These are phyloP conservation scores for Beaufortia kweichowensis DNA, from an alignment of 2,113 vertebrate species.

Conservation along the genomic window DNA sequence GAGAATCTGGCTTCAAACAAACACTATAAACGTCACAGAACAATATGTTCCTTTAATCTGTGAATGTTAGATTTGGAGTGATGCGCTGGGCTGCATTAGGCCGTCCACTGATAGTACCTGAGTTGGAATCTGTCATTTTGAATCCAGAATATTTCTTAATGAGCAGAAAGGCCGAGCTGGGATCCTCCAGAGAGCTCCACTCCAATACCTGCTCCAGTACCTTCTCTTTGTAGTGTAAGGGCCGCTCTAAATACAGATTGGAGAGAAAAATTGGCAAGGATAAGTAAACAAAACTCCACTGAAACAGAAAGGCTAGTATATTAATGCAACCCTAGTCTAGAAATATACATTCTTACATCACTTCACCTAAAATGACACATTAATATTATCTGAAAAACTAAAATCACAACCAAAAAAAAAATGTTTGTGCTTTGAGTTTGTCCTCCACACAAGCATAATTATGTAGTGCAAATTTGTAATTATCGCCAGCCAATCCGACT, in stretches of 20 bases:
- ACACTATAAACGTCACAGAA: neutral
- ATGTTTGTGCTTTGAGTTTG: constrained; percentile 53
- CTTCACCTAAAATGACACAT: constrained; percentile 34
- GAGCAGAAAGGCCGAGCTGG: constrained; percentile 86
- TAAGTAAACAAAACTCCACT: neutral
- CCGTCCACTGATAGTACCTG: constrained; percentile 67
- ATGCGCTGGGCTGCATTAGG: neutral
- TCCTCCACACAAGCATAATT: constrained; percentile 61
- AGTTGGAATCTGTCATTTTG: constrained; percentile 61
- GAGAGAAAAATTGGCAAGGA: neutral
- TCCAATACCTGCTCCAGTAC: constrained; percentile 90
- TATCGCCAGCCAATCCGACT: constrained; percentile 73
- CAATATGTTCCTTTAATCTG: neutral
- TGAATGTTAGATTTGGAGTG: neutral
- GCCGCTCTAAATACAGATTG: constrained; percentile 79
- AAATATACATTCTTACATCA: neutral
- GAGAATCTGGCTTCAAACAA: neutral
- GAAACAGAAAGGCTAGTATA: too few species aligned
- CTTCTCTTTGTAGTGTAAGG: constrained; percentile 89
- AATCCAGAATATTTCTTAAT: constrained; percentile 81
- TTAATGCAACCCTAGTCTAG: too few species aligned
- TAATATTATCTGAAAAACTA: constrained; percentile 25
- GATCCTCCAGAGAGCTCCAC: constrained; percentile 86
- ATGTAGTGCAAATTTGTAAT: constrained; percentile 69
- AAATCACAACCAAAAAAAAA: constrained; percentile 47